Evolutionary conservation across 1,140 invertebrate species (phyloP).

Genomic region (Apocrypta bakeri): DNA sequence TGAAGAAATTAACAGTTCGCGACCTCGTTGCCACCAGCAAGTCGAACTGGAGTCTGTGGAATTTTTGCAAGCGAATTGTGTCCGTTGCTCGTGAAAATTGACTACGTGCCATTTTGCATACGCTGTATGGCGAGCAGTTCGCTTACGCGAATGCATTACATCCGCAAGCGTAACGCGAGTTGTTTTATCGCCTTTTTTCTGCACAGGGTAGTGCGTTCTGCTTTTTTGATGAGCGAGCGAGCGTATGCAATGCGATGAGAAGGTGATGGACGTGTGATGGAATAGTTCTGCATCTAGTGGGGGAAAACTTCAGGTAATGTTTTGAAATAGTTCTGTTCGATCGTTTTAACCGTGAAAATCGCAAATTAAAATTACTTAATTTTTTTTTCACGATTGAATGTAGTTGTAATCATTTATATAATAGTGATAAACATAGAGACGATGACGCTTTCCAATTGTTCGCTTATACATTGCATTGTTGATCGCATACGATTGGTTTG

Average conservation of each 20-base stretch:
- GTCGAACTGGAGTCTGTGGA: not conserved
- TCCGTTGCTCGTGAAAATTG: conserved; percentile 27
- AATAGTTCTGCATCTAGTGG: not conserved
- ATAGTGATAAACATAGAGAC: not conserved
- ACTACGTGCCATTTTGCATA: conserved; percentile 45
- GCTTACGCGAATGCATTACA: not conserved
- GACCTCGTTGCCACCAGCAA: not conserved
- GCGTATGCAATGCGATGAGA: not conserved
- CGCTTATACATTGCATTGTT: not conserved
- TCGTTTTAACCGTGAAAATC: not conserved
- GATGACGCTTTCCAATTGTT: not conserved
- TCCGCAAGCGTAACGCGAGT: not conserved
- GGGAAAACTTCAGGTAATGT: not conserved
- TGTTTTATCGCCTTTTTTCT: conserved; percentile 12
- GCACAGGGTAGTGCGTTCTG: not conserved
- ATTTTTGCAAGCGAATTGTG: conserved; percentile 26
- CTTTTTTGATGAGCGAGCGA: not conserved
- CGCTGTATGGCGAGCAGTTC: not conserved
- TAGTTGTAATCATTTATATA: not conserved
- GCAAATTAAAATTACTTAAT: not conserved
- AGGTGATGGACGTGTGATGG: not conserved
- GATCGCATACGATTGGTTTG: not conserved
- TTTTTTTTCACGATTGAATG: not conserved
- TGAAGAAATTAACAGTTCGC: not conserved
- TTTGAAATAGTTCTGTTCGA: not conserved